Percentiles rank a stretch among this genome's conserved stretches.
phyloP scores from a whole-genome alignment of 2,888 invertebrate genomes.

The Brachypalpus laphriformis region DNA sequence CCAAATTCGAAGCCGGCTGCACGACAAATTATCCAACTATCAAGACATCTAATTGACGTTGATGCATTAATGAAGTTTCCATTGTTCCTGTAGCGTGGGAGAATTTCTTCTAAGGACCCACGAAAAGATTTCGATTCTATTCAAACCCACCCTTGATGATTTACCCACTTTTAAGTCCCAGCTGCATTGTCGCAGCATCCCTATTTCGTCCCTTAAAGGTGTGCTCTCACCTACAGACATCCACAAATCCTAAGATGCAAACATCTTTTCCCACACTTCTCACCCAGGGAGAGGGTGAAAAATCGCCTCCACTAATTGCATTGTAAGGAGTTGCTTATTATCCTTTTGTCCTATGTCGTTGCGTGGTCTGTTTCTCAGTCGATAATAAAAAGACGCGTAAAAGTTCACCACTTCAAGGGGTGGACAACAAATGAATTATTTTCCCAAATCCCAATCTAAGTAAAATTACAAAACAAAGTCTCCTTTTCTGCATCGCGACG shows the following conservation, averaged over 20 bases:
- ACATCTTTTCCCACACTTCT: slow-evolving; percentile 66
- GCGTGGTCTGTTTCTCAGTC: slow-evolving; percentile 45
- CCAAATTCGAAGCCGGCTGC: neutral
- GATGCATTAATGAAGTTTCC: slow-evolving; percentile 3
- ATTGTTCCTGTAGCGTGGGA: slow-evolving; percentile 40
- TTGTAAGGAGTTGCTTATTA: slow-evolving; percentile 33
- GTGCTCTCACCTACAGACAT: slow-evolving; percentile 5
- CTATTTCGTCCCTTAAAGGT: slow-evolving; percentile 32
- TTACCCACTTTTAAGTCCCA: slow-evolving; percentile 36
- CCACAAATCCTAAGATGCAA: slow-evolving; percentile 54
- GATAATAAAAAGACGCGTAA: slow-evolving; percentile 66
- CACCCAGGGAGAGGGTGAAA: slow-evolving; percentile 50
- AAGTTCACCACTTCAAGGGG: slow-evolving; percentile 57
- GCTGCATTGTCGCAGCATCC: slow-evolving; percentile 35
- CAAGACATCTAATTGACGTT: neutral
- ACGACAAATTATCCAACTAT: neutral
- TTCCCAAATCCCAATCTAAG: slow-evolving; percentile 61
- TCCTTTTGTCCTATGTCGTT: slow-evolving; percentile 38
- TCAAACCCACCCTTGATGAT: neutral
- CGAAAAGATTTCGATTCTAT: neutral
- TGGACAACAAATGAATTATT: slow-evolving; percentile 64
- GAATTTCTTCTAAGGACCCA: slow-evolving; percentile 13
- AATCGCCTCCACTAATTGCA: slow-evolving; percentile 61
- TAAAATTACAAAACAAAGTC: slow-evolving; percentile 10
- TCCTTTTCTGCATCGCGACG: neutral